Percentiles rank a stretch among this genome's conserved stretches.
These are phyloP conservation scores for Melanotaenia maccullochi DNA, from an alignment of 2,797 vertebrate genomes.

Conservation along the genomic window DNA sequence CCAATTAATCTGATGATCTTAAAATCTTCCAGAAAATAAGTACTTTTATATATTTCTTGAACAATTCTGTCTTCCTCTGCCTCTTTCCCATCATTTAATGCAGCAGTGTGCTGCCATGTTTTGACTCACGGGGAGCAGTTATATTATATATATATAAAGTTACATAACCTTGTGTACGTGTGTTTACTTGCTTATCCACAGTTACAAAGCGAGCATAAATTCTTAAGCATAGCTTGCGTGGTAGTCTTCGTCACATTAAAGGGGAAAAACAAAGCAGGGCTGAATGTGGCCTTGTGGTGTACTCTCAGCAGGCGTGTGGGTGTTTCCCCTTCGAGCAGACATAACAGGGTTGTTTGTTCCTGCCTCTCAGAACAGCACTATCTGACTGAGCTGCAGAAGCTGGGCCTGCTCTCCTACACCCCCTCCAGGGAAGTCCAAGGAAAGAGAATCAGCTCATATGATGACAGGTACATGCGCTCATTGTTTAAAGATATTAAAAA, in stretches of 20 bases:
- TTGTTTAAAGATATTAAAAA: neutral
- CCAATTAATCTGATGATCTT: too few species aligned
- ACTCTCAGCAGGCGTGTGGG: slow-evolving; percentile 12
- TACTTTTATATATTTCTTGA: too few species aligned
- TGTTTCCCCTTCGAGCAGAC: slow-evolving; percentile 10
- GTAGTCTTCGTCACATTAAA: neutral
- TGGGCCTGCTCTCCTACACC: slow-evolving; percentile 88
- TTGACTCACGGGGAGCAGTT: too few species aligned
- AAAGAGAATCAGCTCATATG: slow-evolving; percentile 89
- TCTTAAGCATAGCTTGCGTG: neutral
- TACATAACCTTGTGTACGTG: neutral
- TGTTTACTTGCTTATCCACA: neutral
- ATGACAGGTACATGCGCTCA: slow-evolving; percentile 85
- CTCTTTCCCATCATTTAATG: too few species aligned
- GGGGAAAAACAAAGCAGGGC: slow-evolving; percentile 5
- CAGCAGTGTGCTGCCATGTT: too few species aligned
- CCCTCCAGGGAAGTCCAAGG: slow-evolving; percentile 89
- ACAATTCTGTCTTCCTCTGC: too few species aligned
- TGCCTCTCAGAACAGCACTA: slow-evolving; percentile 85
- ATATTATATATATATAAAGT: neutral
- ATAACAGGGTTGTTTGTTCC: slow-evolving; percentile 39
- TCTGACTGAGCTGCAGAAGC: slow-evolving; percentile 82
- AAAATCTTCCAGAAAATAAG: too few species aligned
- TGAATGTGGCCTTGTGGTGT: neutral
- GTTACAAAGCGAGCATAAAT: neutral